These are phyloP conservation scores for Malacosoma neustria DNA, from an alignment of 2,888 invertebrate species.

Conservation along the genomic window DNA sequence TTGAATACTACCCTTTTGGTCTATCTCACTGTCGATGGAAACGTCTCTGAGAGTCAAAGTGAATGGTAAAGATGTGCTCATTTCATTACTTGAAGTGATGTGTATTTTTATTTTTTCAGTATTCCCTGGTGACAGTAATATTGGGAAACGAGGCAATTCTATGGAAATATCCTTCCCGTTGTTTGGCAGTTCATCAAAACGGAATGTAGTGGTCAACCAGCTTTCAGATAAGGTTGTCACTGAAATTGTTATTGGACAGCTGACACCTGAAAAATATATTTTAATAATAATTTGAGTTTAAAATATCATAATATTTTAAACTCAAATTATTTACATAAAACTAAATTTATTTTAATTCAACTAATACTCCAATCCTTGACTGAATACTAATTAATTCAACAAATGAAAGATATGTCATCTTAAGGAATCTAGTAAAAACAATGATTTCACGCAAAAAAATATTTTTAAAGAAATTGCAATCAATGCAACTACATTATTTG, in stretches of 20 bases:
- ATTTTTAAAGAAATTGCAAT: too few species aligned
- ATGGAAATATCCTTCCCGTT: conserved; percentile 34
- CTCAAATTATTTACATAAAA: too few species aligned
- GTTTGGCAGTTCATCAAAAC: conserved; percentile 35
- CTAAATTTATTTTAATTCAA: too few species aligned
- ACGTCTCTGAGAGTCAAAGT: conserved; percentile 46
- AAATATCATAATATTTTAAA: too few species aligned
- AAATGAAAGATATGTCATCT: too few species aligned
- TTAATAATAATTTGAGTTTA: too few species aligned
- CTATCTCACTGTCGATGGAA: conserved; percentile 38
- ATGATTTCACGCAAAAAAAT: too few species aligned
- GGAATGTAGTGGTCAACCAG: conserved; percentile 53
- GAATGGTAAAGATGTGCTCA: conserved; percentile 33
- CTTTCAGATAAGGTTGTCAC: conserved; percentile 46
- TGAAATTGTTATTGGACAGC: conserved; percentile 31
- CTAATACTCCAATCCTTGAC: too few species aligned
- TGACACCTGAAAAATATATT: conserved; percentile 44
- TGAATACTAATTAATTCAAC: too few species aligned
- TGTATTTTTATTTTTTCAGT: conserved; percentile 41
- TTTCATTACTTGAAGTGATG: conserved; percentile 45
- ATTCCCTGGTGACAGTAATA: conserved; percentile 49
- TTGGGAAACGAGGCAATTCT: conserved; percentile 49
- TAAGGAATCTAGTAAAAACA: too few species aligned
- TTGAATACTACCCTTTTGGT: conserved; percentile 35
- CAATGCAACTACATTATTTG: too few species aligned